These are phyloP conservation scores for Carcharodon carcharias DNA, from an alignment of 2,797 vertebrate genomes.

Conservation along the genomic window DNA sequence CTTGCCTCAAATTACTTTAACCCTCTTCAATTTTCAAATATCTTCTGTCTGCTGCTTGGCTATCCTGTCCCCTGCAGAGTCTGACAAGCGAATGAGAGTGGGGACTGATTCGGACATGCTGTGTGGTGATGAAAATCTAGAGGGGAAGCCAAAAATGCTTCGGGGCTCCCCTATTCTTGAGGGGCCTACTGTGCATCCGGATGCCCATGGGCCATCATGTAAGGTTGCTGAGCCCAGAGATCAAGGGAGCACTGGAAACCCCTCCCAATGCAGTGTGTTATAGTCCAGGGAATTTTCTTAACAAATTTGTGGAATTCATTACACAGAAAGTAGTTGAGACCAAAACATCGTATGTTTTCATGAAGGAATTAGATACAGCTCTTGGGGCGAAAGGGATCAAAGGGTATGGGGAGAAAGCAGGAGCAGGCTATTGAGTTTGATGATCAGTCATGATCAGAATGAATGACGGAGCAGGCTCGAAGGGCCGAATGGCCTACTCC, in stretches of 20 bases:
- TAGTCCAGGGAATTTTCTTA: not conserved
- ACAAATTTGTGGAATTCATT: no score
- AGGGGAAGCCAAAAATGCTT: not conserved
- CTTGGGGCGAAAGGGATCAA: no score
- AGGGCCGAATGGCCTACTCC: no score
- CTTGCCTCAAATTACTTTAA: not conserved
- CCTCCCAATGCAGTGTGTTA: not conserved
- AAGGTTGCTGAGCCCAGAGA: not conserved
- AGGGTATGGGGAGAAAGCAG: no score
- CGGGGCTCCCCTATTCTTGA: no score
- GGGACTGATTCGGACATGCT: not conserved
- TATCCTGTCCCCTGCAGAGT: not conserved
- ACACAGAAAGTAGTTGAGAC: no score
- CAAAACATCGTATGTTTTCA: no score
- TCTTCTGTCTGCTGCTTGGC: not conserved
- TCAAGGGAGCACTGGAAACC: not conserved
- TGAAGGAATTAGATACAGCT: no score
- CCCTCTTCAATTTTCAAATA: not conserved
- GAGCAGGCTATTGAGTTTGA: no score
- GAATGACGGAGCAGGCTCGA: no score
- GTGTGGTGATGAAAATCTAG: not conserved
- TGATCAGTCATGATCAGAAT: no score
- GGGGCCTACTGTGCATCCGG: not conserved
- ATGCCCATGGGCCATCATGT: not conserved
- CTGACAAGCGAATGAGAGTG: not conserved